phyloP scores from a whole-genome alignment of 2,888 invertebrate species.

The Parnassius mnemosyne region DNA sequence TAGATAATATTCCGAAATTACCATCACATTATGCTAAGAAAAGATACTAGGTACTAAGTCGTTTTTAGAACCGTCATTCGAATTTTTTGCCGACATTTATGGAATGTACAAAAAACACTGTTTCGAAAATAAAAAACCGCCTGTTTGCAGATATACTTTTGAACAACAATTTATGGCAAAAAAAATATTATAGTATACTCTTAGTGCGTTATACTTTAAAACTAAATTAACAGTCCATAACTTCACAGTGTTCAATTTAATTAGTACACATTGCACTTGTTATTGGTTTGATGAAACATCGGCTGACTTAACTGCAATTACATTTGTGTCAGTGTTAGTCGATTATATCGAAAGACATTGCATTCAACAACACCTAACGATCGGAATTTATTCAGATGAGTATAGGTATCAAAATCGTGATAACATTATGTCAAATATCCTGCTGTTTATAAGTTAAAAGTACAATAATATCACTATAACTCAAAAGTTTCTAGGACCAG shows the following conservation, averaged over 20 bases:
- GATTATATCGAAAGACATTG: not conserved
- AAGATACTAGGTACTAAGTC: not conserved
- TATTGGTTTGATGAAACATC: not conserved
- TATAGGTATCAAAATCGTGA: not conserved
- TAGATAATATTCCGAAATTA: not conserved
- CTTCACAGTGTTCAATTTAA: too few species aligned
- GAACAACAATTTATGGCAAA: not conserved
- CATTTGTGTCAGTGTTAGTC: not conserved
- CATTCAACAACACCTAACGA: not conserved
- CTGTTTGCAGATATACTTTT: not conserved
- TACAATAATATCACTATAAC: not conserved
- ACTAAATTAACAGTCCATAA: not conserved
- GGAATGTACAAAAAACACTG: not conserved
- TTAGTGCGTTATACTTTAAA: conserved; percentile 1
- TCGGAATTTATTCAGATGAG: not conserved
- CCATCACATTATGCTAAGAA: not conserved
- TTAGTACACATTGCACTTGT: not conserved
- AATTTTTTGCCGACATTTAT: not conserved
- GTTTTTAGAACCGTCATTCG: not conserved
- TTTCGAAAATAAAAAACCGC: not conserved
- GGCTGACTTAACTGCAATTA: not conserved
- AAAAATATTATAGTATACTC: not conserved
- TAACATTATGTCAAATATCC: too few species aligned
- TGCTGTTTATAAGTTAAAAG: not conserved
- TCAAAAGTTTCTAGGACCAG: not conserved